phyloP scores from a whole-genome alignment of 2,888 invertebrate species.

The Platycheirus albimanus region DNA sequence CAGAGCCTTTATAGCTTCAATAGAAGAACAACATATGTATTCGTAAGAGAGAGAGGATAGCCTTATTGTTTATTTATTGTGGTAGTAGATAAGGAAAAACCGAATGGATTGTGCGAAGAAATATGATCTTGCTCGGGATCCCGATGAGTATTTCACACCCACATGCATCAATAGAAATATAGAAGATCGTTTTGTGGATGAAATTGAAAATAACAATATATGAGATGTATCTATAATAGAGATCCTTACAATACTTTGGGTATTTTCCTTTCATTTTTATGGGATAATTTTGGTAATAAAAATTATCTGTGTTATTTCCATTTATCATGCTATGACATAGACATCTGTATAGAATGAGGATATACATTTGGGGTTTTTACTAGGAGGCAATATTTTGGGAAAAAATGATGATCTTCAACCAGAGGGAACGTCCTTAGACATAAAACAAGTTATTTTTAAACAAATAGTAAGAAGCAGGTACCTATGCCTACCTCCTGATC shows the following conservation, averaged over 20 bases:
- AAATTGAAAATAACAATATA: neutral
- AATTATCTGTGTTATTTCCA: neutral
- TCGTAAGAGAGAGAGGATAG: neutral
- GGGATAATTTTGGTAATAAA: neutral
- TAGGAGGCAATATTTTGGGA: neutral
- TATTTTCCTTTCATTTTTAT: neutral
- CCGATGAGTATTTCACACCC: slow-evolving; percentile 15
- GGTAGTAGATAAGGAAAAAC: slow-evolving; percentile 15
- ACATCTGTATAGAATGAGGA: neutral
- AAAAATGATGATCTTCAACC: too few species aligned
- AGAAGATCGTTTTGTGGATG: neutral
- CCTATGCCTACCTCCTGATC: too few species aligned
- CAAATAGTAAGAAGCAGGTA: too few species aligned
- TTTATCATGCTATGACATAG: neutral
- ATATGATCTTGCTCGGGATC: slow-evolving; percentile 8
- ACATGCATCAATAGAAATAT: neutral
- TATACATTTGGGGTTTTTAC: neutral
- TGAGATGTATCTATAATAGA: too few species aligned
- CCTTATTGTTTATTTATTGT: slow-evolving; percentile 25
- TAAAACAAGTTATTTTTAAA: too few species aligned
- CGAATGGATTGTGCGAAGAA: slow-evolving; percentile 19
- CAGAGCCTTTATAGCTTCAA: too few species aligned
- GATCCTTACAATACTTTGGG: neutral
- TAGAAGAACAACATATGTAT: too few species aligned
- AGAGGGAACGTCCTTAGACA: too few species aligned